phyloP scores from a whole-genome alignment of 2,113 vertebrate genomes.

The Hystrix cristata region DNA sequence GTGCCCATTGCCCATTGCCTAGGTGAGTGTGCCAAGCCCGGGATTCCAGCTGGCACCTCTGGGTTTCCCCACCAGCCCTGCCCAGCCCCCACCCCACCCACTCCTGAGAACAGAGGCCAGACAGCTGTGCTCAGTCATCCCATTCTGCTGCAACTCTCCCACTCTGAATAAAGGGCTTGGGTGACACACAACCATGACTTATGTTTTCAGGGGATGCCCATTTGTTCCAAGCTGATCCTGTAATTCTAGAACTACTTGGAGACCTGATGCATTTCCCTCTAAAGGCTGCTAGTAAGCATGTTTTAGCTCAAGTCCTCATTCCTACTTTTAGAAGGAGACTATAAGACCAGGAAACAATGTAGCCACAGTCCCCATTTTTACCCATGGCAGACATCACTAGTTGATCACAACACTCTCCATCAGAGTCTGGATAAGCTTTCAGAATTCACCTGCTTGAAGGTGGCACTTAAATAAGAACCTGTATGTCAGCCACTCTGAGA shows the following conservation, averaged over 20 bases:
- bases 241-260: conserved; percentile 77
- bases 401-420: not conserved
- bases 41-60: not conserved
- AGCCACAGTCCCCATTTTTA: not conserved
- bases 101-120: conserved; percentile 75
- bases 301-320: conserved; percentile 85
- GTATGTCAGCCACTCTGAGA: conserved; percentile 20
- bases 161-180: conserved; percentile 84
- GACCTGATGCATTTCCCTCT: conserved; percentile 84
- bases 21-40: conserved; percentile 36
- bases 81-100: conserved; percentile 3
- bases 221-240: conserved; percentile 83
- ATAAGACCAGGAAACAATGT: not conserved
- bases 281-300: conserved; percentile 83
- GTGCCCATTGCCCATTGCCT: not conserved
- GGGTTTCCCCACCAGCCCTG: not conserved
- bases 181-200: conserved; percentile 66
- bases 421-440: conserved; percentile 31
- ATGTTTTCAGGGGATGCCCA: conserved; percentile 82
- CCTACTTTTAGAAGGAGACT: conserved; percentile 69
- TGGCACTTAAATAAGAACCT: conserved; percentile 29
- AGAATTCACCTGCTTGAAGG: conserved; percentile 32
- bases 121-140: conserved; percentile 82
- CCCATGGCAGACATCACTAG: not conserved
- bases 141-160: conserved; percentile 82